Base-by-base conservation (phyloP, 2,888 invertebrate species). In the Drosophila prostipennis region DNA sequence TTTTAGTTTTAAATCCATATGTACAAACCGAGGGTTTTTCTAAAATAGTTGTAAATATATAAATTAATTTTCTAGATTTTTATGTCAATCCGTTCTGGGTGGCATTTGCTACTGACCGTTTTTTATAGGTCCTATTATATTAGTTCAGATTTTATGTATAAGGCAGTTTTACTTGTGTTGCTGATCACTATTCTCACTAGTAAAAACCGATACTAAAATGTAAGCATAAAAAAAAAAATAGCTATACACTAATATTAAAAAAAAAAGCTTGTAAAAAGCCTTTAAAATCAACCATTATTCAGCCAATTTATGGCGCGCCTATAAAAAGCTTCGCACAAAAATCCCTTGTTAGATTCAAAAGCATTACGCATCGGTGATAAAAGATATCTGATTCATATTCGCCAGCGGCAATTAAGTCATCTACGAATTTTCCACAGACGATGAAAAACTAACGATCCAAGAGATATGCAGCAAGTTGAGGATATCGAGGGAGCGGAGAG, bases 401-500 rank as follows among this genome's bases (percentile, higher is more conserved):
- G 53, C 53, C 45, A 34, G 32, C 37, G 65, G 67, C 67, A 61
- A 63, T 63, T 65, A 54, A 53, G 67, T 39, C 39, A 65, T 65
- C 53, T 32, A 39, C 45, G 46, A 65, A 51, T 45, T 61, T 60
- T 32, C 37, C 63, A 49, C 36, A 37, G 32, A n/a, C 67, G 34
- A 40, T 61, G 37, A 64, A 46, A 53, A 53, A 40, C 67, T 43
- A 53, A 65, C 64, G 46, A 60, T 61, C 46, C 32, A n/a, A 10
- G 10, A 23, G 39, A 61, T 48, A 60, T 59, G 60, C 48, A 51
- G n/a, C 19, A 32, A 32, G 19, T 13, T 1, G 8, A 10, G 19
- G 10, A 6, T 6, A 6, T 6, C 16, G 34, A 16, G 29, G 37
- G 16, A n/a, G n/a, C n/a, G 37, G 29, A 29, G 26, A 16, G 39